Evolutionary conservation across 92 coral and sea anemone species (phyloP), one percentile per base, ranked within the genome.

Genomic region (Bergia puertoricense): DNA sequence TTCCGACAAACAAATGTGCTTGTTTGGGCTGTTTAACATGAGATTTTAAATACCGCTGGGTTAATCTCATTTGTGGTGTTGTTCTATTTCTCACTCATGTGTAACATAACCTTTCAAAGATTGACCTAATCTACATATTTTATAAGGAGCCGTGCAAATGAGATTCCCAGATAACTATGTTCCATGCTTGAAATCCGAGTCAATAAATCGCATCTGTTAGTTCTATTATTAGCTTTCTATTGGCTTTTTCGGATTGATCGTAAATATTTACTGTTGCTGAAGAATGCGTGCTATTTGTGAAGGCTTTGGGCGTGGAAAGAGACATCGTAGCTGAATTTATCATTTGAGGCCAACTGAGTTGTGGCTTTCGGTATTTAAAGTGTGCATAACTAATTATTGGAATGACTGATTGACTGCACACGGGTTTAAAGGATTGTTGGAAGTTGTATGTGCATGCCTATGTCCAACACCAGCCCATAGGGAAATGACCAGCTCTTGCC

Each of bases 271-370:
- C 79, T 46, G 45, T 74, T 45, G 42, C 65, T 51, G n/a, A 69
- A 68, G 85, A 81, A 81, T 81, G 85, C 48, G 22, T 23, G 62
- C 20, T 48, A 79, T 79, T 40, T 79, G 7, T 23, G 42, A 18
- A 59, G 71, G 87, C 78, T 71, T 68, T 23, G 79, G 87, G 87
- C 87, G 87, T 84, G 87, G 87, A 84, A 71, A 40, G n/a, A 80
- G 85, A 44, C 68, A 30, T 84, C 77, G 38, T 7, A 67, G 43
- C 76, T 44, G 75, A 69, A 74, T 69, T 84, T 84, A 20, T 84
- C 30, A 30, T 30, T 30, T 30, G 0, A 30, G 30, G 77, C 79
- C 48, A 71, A 59, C 46, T 41, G 20, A 51, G 66, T 38, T 84
- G 43, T 23, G 18, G 46, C 65, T 68, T 71, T 46, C 23, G 87